A percentile compares a stretch with the other conserved stretches of the same genome.
Evolutionary conservation across 2,113 vertebrate species (phyloP).

Genomic region (Leptosomus discolor): DNA sequence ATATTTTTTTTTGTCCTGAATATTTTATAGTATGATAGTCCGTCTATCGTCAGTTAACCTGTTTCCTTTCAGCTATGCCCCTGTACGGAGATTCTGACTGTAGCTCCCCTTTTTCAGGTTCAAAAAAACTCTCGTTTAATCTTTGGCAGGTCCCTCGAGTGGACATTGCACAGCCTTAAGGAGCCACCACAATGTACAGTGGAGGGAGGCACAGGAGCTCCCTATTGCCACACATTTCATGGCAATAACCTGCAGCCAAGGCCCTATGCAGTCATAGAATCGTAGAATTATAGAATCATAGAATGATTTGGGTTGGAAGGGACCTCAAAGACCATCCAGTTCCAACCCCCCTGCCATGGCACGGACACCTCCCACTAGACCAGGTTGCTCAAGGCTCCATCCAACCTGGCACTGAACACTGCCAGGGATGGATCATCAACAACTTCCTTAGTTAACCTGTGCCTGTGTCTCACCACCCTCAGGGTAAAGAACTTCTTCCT

Average conservation of each 20-base stretch:
- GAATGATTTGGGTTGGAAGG: too few species aligned
- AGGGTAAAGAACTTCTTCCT: too few species aligned
- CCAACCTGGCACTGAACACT: too few species aligned
- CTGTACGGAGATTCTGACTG: neutral
- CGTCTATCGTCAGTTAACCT: neutral
- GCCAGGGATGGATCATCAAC: too few species aligned
- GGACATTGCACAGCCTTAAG: neutral
- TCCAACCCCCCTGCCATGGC: too few species aligned
- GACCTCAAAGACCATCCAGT: too few species aligned
- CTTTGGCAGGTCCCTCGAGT: neutral
- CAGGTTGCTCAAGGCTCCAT: too few species aligned
- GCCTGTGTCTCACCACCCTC: too few species aligned
- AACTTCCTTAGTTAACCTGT: too few species aligned
- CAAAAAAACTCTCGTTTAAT: neutral
- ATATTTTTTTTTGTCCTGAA: neutral
- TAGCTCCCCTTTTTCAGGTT: neutral
- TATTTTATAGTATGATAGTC: neutral
- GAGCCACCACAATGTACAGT: neutral
- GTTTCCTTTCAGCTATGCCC: neutral
- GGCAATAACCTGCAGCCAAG: neutral
- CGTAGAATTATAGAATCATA: too few species aligned
- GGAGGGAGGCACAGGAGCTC: neutral
- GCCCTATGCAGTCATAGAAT: accelerated
- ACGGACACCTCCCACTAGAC: too few species aligned
- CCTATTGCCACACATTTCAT: neutral